Evolutionary conservation across 1,140 invertebrate genomes (phyloP).

Genomic region (Trichonephila inaurata): DNA sequence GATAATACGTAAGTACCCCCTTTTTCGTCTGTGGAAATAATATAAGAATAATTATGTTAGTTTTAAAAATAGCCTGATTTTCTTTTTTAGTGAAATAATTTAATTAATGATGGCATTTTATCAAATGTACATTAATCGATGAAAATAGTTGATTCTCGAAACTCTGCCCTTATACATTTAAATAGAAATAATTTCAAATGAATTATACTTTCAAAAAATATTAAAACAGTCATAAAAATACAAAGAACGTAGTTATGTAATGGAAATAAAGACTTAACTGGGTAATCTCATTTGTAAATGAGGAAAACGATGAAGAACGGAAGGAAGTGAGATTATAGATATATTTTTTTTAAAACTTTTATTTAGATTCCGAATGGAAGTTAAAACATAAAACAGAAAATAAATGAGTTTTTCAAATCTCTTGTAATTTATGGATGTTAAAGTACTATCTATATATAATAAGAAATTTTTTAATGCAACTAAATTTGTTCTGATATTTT

Average conservation of each 20-base stretch:
- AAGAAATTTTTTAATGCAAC: background rate
- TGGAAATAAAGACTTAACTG: background rate
- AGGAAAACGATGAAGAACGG: background rate
- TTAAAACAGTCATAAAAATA: no score
- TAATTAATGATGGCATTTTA: no score
- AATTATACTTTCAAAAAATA: no score
- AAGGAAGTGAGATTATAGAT: background rate
- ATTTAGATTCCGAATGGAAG: background rate
- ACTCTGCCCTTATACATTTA: no score
- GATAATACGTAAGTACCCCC: no score
- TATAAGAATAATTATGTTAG: no score
- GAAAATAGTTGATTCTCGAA: no score
- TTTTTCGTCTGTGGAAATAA: no score
- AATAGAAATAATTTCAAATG: no score
- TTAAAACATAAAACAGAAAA: background rate
- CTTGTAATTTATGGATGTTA: background rate
- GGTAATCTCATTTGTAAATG: background rate
- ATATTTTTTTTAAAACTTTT: background rate
- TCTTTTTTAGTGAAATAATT: no score
- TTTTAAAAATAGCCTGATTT: no score
- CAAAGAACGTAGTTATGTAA: background rate
- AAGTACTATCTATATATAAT: background rate
- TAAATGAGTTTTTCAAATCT: background rate
- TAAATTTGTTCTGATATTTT: background rate
- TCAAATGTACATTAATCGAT: no score